These are phyloP conservation scores for Hycleus cichorii DNA, from an alignment of 1,140 invertebrate species.

Conservation along the genomic window DNA sequence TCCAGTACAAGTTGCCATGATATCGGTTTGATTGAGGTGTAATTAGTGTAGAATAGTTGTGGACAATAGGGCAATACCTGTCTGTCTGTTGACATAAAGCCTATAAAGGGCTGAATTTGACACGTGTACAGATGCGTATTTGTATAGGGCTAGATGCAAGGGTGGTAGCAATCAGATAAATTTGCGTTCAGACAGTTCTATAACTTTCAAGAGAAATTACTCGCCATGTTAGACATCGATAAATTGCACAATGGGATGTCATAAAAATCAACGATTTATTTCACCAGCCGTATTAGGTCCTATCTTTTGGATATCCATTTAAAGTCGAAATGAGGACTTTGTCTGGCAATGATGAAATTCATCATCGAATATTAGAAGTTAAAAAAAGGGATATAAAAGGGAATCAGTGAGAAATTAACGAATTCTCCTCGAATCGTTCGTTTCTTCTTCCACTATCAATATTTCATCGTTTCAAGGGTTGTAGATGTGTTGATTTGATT, in stretches of 20 bases:
- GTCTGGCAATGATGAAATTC: no score
- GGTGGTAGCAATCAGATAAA: constrained; percentile 11
- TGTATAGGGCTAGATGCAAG: not conserved
- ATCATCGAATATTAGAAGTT: no score
- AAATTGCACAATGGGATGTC: constrained; percentile 2
- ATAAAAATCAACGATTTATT: constrained; percentile 3
- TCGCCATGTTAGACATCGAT: constrained; percentile 6
- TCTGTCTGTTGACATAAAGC: constrained; percentile 3
- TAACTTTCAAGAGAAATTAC: constrained; percentile 1
- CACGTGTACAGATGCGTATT: not conserved
- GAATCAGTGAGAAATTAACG: no score
- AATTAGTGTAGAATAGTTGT: constrained; percentile 10
- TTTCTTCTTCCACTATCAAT: no score
- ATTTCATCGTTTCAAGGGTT: no score
- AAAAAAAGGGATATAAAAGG: no score
- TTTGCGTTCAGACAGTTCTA: constrained; percentile 9
- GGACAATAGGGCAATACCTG: not conserved
- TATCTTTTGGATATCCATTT: no score
- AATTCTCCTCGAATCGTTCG: no score
- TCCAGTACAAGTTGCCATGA: not conserved
- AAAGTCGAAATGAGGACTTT: no score
- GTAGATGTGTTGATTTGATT: no score
- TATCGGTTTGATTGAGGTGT: constrained; percentile 13
- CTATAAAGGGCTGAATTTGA: constrained; percentile 7
- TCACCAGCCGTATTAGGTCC: no score